These are phyloP conservation scores for Chaetorhynchus papuensis DNA, from an alignment of 2,113 vertebrate species.

Conservation along the genomic window DNA sequence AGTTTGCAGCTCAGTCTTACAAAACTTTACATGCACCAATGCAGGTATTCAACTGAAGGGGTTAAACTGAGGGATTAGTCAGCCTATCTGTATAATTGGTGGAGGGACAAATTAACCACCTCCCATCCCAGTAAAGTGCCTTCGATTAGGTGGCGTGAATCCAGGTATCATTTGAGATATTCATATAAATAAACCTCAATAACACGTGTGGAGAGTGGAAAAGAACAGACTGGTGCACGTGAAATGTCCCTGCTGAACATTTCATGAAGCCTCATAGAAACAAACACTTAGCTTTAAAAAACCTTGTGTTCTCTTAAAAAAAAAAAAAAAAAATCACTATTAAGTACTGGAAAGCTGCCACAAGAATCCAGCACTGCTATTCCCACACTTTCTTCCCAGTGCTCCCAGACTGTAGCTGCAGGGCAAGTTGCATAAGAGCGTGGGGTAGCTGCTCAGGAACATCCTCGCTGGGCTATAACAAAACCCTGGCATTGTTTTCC, in stretches of 20 bases:
- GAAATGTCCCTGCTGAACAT: not conserved
- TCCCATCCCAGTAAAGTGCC: not conserved
- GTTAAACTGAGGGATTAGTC: not conserved
- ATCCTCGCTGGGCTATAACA: not conserved
- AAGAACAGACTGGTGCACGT: not conserved
- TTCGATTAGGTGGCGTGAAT: not conserved
- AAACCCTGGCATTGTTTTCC: conserved; percentile 29
- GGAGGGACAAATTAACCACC: not conserved
- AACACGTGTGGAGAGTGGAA: not conserved
- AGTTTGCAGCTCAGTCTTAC: not conserved
- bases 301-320: not conserved
- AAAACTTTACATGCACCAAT: not conserved
- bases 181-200: not conserved
- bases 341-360: conserved; percentile 15
- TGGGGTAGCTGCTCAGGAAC: conserved; percentile 3
- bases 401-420: conserved; percentile 32
- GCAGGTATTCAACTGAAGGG: not conserved
- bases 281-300: not conserved
- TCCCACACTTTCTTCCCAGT: conserved; percentile 20
- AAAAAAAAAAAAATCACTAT: not conserved
- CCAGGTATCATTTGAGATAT: not conserved
- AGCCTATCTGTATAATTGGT: not conserved
- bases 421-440: not conserved
- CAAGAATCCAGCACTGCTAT: not conserved
- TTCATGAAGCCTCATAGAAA: not conserved